Conservation (phyloP, 2,797 vertebrate species). For the Catamblyrhynchus diadema region DNA sequence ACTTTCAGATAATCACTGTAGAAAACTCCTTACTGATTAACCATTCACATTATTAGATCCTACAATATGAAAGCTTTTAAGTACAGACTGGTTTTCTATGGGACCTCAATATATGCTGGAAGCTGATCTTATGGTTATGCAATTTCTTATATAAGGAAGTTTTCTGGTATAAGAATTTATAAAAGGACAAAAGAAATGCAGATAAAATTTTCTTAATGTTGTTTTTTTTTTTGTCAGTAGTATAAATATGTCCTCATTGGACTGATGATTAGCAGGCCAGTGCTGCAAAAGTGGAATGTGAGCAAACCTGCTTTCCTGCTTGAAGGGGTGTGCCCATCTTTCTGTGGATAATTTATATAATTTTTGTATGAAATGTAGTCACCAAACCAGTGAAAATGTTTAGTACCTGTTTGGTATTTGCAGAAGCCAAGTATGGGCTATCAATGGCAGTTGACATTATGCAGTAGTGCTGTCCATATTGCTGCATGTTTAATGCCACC, state of each 20-base stretch:
- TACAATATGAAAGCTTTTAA: neutral
- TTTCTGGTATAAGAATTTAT: neutral
- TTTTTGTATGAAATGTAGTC: neutral
- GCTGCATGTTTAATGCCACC: neutral
- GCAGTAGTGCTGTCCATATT: neutral
- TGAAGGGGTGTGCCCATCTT: neutral
- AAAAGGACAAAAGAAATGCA: neutral
- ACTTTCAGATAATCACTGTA: neutral
- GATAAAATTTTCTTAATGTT: neutral
- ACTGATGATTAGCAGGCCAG: neutral
- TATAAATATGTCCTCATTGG: neutral
- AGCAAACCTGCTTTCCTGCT: neutral
- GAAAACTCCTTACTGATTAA: neutral
- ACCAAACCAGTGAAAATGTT: neutral
- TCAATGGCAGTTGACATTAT: neutral
- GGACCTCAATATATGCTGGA: neutral
- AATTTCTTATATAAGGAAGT: neutral
- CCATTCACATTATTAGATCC: neutral
- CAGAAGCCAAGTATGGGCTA: neutral
- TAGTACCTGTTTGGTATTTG: slow-evolving; percentile 1
- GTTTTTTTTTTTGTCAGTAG: neutral
- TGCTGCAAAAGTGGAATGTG: neutral
- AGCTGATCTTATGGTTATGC: neutral
- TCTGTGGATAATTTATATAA: neutral
- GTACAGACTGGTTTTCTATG: neutral